These are phyloP conservation scores for Yponomeuta sedellus DNA, from an alignment of 2,888 invertebrate species.

Conservation along the genomic window DNA sequence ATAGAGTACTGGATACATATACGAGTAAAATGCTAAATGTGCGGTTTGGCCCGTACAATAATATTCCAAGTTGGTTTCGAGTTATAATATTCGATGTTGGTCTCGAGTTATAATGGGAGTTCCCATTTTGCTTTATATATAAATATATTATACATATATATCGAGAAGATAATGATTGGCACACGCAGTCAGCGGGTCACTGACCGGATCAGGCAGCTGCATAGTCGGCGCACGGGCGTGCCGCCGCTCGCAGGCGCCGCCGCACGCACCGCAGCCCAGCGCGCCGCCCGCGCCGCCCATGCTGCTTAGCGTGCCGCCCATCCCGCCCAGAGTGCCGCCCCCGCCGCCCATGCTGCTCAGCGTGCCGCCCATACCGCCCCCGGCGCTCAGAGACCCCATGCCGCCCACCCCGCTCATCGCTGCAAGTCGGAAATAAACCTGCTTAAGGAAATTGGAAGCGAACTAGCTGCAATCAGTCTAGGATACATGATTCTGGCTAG, in stretches of 20 bases:
- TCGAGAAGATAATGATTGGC: no score
- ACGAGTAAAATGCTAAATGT: no score
- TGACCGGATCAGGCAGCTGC: slow-evolving; percentile 38
- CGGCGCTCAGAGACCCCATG: slow-evolving; percentile 6
- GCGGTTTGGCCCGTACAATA: no score
- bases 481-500: no score
- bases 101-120: no score
- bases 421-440: slow-evolving; percentile 27
- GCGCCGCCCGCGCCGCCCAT: slow-evolving; percentile 24
- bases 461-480: no score
- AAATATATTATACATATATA: no score
- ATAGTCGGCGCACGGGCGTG: slow-evolving; percentile 37
- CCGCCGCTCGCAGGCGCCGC: slow-evolving; percentile 54
- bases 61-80: no score
- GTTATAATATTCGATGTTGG: no score
- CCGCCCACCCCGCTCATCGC: slow-evolving; percentile 63
- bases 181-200: background rate
- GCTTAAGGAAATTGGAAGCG: background rate
- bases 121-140: no score
- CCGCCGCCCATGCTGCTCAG: background rate
- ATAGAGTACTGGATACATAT: no score
- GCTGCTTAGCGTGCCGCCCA: background rate
- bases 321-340: background rate
- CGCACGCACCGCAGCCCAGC: slow-evolving; percentile 54
- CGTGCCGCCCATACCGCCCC: background rate